Conservation (phyloP, 2,888 invertebrate species). For the Chloromyia formosa region DNA sequence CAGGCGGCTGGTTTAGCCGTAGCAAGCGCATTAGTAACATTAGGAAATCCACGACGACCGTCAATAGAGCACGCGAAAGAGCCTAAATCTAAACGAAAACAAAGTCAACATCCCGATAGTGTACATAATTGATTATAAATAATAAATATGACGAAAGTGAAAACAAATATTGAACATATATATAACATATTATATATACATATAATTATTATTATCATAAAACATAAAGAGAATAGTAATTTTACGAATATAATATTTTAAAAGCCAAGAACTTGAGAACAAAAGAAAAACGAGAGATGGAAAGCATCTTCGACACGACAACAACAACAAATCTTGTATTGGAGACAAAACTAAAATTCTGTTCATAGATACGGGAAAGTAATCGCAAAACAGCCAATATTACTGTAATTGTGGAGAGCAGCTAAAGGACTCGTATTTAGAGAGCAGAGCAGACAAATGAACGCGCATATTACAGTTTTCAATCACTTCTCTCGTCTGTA, state of each 20-base stretch:
- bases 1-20: constrained; percentile 86
- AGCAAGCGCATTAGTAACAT: constrained; percentile 88
- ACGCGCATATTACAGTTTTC: not conserved
- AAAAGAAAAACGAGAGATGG: not conserved
- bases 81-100: constrained; percentile 65
- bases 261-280: not conserved
- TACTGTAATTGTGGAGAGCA: no score
- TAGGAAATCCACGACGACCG: constrained; percentile 81
- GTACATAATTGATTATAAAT: constrained; percentile 60
- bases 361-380: no score
- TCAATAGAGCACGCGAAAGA: constrained; percentile 71
- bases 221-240: constrained; percentile 5
- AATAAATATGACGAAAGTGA: constrained; percentile 51
- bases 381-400: no score
- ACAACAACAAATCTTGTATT: no score
- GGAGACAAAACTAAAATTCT: no score
- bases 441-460: not conserved
- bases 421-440: no score
- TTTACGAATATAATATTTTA: constrained; percentile 25
- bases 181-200: not conserved
- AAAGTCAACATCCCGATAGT: constrained; percentile 76
- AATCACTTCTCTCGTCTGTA: constrained; percentile 10
- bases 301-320: no score
- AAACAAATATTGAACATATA: constrained; percentile 45
- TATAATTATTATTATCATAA: not conserved